Conservation (phyloP, 2,888 invertebrate genomes). For the Zaprionus lineosus region DNA sequence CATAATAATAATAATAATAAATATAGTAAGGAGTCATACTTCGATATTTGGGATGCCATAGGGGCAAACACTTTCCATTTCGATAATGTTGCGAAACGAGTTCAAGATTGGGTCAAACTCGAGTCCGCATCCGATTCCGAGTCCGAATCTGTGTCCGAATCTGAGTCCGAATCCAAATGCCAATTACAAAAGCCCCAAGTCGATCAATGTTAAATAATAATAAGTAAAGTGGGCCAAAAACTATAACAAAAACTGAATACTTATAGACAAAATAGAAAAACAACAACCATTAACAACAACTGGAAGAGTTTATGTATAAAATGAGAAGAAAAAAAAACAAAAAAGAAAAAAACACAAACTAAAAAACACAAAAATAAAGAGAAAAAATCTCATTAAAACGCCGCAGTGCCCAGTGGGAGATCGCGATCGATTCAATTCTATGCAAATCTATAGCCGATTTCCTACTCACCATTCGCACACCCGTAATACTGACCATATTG, state of each 20-base stretch:
- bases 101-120: conserved; percentile 70
- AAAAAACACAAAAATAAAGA: too few species aligned
- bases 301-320: neutral
- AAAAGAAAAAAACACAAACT: neutral
- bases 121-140: too few species aligned
- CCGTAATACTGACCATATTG: conserved; percentile 34
- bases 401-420: conserved; percentile 65
- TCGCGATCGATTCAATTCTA: conserved; percentile 46
- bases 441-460: conserved; percentile 48
- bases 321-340: neutral
- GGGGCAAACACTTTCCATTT: conserved; percentile 67
- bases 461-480: conserved; percentile 39
- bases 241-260: conserved; percentile 36
- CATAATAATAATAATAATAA: too few species aligned
- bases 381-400: conserved; percentile 69
- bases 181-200: conserved; percentile 61
- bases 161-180: conserved; percentile 48
- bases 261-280: too few species aligned
- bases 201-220: conserved; percentile 67
- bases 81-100: conserved; percentile 52
- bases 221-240: conserved; percentile 69
- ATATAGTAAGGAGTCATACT: neutral
- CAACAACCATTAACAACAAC: conserved; percentile 16
- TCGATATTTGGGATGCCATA: conserved; percentile 33
- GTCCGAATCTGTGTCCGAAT: too few species aligned